A percentile compares a stretch with the other conserved stretches of the same genome.
Conservation (phyloP, 2,113 vertebrate species). For the Leucopsar rothschildi region DNA sequence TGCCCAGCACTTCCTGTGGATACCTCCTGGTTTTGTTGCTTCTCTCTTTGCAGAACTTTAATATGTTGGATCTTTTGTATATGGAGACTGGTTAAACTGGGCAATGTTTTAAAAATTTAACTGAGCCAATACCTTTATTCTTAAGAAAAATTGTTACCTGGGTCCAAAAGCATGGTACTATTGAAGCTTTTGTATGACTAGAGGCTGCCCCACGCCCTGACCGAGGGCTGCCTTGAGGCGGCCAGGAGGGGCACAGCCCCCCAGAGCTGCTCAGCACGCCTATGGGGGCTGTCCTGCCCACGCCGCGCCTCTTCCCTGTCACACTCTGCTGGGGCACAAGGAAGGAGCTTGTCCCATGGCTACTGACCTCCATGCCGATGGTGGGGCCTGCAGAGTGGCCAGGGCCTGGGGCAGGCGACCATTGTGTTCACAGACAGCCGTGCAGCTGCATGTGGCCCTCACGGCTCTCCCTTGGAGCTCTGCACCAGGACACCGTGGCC, state of each 20-base stretch:
- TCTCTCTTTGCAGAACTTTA: background rate
- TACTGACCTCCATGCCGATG: background rate
- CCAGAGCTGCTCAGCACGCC: fast-evolving
- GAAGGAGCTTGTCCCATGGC: fast-evolving
- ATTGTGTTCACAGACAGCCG: too few species aligned
- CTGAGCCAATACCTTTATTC: background rate
- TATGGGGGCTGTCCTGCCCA: fast-evolving
- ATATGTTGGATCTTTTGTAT: background rate
- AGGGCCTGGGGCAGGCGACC: fast-evolving
- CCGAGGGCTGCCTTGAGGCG: fast-evolving
- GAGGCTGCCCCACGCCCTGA: background rate
- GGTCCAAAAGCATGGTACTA: background rate
- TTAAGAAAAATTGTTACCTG: background rate
- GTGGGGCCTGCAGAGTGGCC: fast-evolving
- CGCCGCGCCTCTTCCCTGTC: fast-evolving
- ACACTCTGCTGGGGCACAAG: fast-evolving
- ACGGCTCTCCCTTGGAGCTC: fast-evolving
- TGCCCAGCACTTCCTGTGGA: background rate
- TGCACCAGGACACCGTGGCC: fast-evolving
- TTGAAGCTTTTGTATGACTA: background rate
- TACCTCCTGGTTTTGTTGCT: background rate
- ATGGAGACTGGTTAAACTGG: background rate
- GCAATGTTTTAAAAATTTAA: background rate
- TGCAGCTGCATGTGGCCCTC: fast-evolving
- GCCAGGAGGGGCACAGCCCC: background rate